Percentiles rank a stretch among this genome's conserved stretches.
Conservation (phyloP, 2,113 vertebrate species). For the Caranx melampygus region DNA sequence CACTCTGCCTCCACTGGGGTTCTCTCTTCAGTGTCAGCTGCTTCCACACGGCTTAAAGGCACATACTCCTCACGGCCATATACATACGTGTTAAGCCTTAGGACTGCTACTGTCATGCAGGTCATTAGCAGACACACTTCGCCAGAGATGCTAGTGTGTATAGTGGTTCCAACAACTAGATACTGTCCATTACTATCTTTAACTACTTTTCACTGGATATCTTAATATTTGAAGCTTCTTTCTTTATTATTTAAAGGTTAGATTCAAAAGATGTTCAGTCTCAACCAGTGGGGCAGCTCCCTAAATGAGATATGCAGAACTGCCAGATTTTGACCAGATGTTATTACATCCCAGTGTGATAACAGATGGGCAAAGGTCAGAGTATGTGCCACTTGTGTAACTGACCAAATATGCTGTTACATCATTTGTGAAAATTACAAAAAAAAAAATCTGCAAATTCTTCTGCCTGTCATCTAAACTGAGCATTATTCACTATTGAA, state of each 20-base stretch:
- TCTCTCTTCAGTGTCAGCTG: slow-evolving; percentile 55
- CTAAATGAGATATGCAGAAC: background rate
- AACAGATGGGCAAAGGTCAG: background rate
- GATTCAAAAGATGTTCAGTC: background rate
- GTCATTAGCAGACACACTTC: background rate
- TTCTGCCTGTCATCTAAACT: background rate
- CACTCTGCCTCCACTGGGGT: slow-evolving; percentile 65
- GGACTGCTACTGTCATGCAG: background rate
- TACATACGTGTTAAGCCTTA: background rate
- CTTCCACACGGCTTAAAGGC: slow-evolving; percentile 8
- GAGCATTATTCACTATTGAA: no score
- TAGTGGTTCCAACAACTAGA: background rate
- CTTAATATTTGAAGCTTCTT: background rate
- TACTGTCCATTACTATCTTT: background rate
- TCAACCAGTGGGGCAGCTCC: background rate
- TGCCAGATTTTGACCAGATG: background rate
- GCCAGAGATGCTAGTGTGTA: background rate
- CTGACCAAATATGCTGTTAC: background rate
- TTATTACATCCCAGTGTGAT: background rate
- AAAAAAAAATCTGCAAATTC: background rate
- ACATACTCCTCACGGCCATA: background rate
- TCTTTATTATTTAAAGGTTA: no score
- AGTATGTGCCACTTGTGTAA: background rate
- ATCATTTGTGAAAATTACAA: background rate
- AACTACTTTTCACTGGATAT: background rate